Evolutionary conservation across 2,113 vertebrate genomes (phyloP), one percentile per base, ranked within the genome.

Genomic region (Python bivittatus): DNA sequence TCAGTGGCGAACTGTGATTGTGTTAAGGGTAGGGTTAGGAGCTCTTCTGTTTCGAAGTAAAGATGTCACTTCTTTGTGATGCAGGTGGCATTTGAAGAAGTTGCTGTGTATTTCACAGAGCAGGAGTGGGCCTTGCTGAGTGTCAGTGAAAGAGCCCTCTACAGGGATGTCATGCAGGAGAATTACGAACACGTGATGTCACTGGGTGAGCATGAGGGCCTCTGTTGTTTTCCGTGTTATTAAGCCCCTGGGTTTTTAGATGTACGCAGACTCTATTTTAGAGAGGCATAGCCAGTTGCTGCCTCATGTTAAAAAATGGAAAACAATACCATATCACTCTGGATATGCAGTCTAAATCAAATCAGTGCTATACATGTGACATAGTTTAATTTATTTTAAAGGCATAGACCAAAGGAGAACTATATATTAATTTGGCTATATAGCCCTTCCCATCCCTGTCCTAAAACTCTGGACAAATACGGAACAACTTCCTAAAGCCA

Each of bases 31-130:
- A 15, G 8, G 68, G 38, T 22, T 3, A 20, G 33, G 8, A 42
- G n/a, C 15, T 79, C 68, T 72, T 72, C 22, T 10, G 6, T 29
- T 44, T 6, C 1, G 33, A 29, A 42, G 29, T 27, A 84, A 58
- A 48, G 8, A 17, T 61, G 25, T 60, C 12, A 17, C 7, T 44
- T 60, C 38, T 91, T n/a, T 60, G 22, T n/a, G 56, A n/a, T 61
- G 90, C 57, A 91, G 90, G 92, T 96, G 93, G 91, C 93, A 52
- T 96, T 95, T 94, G 96, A 96, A 92, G 95, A 96, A 91, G 95
- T 96, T 93, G 96, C 95, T 38, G 52, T 96, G 86, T 94, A 94
- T 95, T 97, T 97, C 91, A 95, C 95, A 57, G 91, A 94, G 90
- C 94, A 96, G 94, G 95, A 96, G 91, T 97, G 96, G 96, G 91